Evolutionary conservation across 2,113 vertebrate species (phyloP).

Genomic region (Reinhardtius hippoglossoides): DNA sequence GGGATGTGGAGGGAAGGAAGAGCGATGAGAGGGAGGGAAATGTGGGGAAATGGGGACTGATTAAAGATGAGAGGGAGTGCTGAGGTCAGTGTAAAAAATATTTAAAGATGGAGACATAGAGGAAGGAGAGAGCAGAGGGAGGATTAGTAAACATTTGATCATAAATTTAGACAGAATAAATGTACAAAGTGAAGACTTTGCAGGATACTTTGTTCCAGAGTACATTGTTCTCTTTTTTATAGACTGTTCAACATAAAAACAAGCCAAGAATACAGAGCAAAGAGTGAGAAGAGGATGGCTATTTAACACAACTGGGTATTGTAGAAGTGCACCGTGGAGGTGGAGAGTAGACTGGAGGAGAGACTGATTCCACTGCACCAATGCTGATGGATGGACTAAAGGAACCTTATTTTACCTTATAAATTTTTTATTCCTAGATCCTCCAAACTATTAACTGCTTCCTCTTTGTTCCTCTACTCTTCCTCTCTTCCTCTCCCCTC

Average conservation of each 20-base stretch:
- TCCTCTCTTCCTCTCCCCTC: constrained; percentile 47
- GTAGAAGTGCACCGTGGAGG: constrained; percentile 21
- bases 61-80: constrained; percentile 23
- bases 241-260: not conserved
- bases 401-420: constrained; percentile 73
- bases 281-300: constrained; percentile 2
- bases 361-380: constrained; percentile 67
- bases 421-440: constrained; percentile 73
- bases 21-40: constrained; percentile 10
- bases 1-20: not conserved
- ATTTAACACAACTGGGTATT: constrained; percentile 16
- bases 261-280: constrained; percentile 5
- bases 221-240: not conserved
- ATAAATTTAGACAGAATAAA: constrained; percentile 7
- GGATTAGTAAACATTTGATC: constrained; percentile 9
- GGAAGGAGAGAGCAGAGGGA: not conserved
- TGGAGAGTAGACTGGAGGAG: constrained; percentile 43
- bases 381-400: constrained; percentile 69
- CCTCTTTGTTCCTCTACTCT: constrained; percentile 58
- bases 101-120: not conserved
- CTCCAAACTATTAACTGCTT: constrained; percentile 72
- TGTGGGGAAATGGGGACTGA: not conserved
- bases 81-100: constrained; percentile 38
- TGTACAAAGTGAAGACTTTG: constrained; percentile 7
- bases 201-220: not conserved